These are phyloP conservation scores for Odocoileus hemionus DNA, from an alignment of 2,113 vertebrate species.

Conservation along the genomic window DNA sequence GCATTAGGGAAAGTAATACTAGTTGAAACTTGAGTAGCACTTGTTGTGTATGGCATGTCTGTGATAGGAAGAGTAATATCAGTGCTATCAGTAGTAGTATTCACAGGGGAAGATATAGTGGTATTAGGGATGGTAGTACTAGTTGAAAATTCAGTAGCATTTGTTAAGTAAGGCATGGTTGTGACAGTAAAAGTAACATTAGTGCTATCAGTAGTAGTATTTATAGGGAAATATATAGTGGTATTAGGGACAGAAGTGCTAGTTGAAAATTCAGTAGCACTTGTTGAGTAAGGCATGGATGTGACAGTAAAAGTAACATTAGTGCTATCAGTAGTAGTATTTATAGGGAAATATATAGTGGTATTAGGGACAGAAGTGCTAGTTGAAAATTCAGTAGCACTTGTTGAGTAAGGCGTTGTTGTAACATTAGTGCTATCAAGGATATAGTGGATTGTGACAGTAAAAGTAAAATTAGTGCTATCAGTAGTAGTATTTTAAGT, in stretches of 20 bases:
- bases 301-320: too few species aligned
- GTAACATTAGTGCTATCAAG: too few species aligned
- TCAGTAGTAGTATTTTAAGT: not conserved
- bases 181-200: accelerated
- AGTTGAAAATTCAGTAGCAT: accelerated
- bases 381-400: accelerated
- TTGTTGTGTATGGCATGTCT: accelerated
- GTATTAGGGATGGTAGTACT: accelerated
- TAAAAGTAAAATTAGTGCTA: not conserved
- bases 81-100: not conserved
- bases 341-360: not conserved
- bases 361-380: accelerated
- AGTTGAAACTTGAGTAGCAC: accelerated
- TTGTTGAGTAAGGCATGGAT: too few species aligned
- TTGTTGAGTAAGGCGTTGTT: accelerated
- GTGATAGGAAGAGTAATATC: accelerated
- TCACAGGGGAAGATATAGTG: accelerated
- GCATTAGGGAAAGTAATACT: accelerated
- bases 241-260: too few species aligned
- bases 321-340: too few species aligned
- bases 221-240: too few species aligned
- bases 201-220: not conserved
- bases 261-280: too few species aligned
- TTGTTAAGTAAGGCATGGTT: accelerated
- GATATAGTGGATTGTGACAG: accelerated